Evolutionary conservation across 2,888 invertebrate genomes (phyloP), one percentile per base, ranked within the genome.

Genomic region (Synergus gifuensis): DNA sequence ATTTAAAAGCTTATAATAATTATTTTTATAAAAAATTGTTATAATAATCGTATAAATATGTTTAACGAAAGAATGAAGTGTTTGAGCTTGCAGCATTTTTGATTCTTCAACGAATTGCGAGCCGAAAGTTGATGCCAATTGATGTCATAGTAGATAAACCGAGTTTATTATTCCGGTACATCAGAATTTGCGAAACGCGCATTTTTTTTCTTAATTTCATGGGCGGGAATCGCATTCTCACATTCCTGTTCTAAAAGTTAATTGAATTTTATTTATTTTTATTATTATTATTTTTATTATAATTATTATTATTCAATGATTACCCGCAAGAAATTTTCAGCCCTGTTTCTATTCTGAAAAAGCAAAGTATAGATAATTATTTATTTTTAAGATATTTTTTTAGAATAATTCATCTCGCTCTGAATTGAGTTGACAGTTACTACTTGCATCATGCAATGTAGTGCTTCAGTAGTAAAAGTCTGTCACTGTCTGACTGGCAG

Each of bases 121-220:
- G 16, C 49, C 14, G 12, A 62, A 62, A 62, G 22, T 67, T 67
- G 46, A 67, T 67, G 67, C 67, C 44, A 67, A 67, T 67, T 67
- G 67, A 44, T 67, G 46, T 67, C 67, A 46, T 67, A 67, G 44
- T 18, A 67, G 66, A 66, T 42, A 66, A 42, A 66, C 42, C n/a
- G 18, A 40, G 18, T 67, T 67, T 46, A 64, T 44, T 67, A 44
- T 67, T 67, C 46, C 18, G 44, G 67, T 67, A 44, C 67, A n/a
- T 64, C 12, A 18, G 44, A 67, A 22, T 67, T 67, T 67, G 22
- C 67, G 8, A 67, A 67, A 22, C 22, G 1, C 16, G 14, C 4
- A 44, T n/a, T 44, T 28, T 58, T 58, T 62, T 62, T 28, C 18
- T 12, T 14, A 36, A 12, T 28, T 54, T 16, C 49, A 54, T 4